These are phyloP conservation scores for Lepus townsendii DNA, from an alignment of 2,797 vertebrate genomes.

Conservation along the genomic window DNA sequence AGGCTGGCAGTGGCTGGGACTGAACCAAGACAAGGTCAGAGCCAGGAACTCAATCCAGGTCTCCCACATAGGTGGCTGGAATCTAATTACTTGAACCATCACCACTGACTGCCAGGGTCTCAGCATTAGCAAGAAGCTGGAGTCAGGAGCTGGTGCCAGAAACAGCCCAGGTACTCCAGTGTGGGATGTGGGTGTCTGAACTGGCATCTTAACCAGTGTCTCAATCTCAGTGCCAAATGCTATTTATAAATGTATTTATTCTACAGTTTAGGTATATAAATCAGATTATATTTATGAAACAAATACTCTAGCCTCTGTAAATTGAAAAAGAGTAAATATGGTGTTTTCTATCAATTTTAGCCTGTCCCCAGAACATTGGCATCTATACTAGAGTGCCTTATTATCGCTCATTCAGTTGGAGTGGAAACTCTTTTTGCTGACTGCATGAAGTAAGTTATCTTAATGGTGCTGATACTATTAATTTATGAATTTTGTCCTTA, in stretches of 20 bases:
- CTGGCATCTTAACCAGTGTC: no score
- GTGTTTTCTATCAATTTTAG: slow-evolving; percentile 88
- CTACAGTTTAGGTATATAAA: slow-evolving; percentile 31
- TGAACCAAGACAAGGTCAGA: no score
- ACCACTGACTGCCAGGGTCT: no score
- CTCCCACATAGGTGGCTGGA: no score
- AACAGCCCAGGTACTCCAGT: no score
- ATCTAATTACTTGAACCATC: no score
- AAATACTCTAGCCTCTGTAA: slow-evolving; percentile 55
- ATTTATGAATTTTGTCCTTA: slow-evolving; percentile 69
- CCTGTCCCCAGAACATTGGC: slow-evolving; percentile 92
- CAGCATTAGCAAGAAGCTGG: no score
- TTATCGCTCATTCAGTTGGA: slow-evolving; percentile 93
- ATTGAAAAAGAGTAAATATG: slow-evolving; percentile 61
- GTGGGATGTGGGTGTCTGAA: no score
- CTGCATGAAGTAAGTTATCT: slow-evolving; percentile 94
- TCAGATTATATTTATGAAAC: slow-evolving; percentile 51
- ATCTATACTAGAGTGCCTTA: slow-evolving; percentile 94
- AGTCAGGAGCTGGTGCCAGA: no score
- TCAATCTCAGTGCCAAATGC: no score
- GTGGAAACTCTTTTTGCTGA: slow-evolving; percentile 92
- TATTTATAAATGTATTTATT: slow-evolving; percentile 28
- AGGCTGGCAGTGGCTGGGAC: no score
- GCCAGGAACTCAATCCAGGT: no score
- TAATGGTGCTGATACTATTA: slow-evolving; percentile 62